Percentiles rank a stretch among this genome's conserved stretches.
These are phyloP conservation scores for Palaemon carinicauda DNA, from an alignment of 1,140 invertebrate genomes.

Conservation along the genomic window DNA sequence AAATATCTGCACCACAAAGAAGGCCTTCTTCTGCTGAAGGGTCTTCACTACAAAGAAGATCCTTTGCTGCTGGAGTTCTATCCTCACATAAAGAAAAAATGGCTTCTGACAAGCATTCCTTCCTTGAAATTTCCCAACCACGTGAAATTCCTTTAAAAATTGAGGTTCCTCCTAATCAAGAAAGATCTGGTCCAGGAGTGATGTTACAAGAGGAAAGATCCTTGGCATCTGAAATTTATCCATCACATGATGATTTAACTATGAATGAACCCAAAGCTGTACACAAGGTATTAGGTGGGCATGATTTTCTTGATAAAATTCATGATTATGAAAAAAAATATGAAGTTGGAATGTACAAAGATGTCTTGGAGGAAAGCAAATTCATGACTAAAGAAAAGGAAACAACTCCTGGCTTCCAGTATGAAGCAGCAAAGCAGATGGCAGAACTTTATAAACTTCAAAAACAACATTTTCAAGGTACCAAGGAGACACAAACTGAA, in stretches of 20 bases:
- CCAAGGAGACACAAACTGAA: not conserved
- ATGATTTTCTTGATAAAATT: slow-evolving; percentile 16
- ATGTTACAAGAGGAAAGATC: too few relatives aligned
- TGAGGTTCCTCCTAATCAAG: too few relatives aligned
- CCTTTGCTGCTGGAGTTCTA: too few relatives aligned
- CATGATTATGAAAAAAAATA: slow-evolving; percentile 30
- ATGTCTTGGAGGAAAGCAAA: not conserved
- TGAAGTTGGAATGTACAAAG: not conserved
- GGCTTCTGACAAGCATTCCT: too few relatives aligned
- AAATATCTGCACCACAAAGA: too few relatives aligned
- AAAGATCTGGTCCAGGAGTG: too few relatives aligned
- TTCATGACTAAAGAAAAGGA: not conserved
- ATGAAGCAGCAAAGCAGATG: slow-evolving; percentile 1
- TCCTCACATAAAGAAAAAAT: too few relatives aligned
- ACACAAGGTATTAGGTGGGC: not conserved
- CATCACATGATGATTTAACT: not conserved
- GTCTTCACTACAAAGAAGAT: too few relatives aligned
- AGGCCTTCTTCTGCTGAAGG: too few relatives aligned
- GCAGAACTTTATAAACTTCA: not conserved
- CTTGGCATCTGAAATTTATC: not conserved
- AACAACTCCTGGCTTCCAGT: not conserved
- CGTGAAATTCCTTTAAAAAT: too few relatives aligned
- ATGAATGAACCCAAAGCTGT: not conserved
- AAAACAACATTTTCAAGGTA: not conserved
- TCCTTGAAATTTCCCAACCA: too few relatives aligned